Evolutionary conservation across 2,888 invertebrate genomes (phyloP).

Genomic region (Xestobium rufovillosum): DNA sequence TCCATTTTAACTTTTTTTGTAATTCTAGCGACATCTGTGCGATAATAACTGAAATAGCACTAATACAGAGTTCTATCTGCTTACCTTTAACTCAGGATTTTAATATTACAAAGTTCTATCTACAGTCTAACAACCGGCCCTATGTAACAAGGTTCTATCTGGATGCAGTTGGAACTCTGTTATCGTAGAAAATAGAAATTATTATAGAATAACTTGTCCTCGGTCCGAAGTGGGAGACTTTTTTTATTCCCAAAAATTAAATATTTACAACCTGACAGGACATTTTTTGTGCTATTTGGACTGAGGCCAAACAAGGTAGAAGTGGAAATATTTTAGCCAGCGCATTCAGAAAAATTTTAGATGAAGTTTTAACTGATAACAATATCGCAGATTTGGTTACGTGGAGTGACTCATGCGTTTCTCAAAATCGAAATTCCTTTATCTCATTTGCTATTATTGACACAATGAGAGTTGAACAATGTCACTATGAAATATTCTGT

Average conservation of each 20-base stretch:
- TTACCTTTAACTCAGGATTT: too few relatives aligned
- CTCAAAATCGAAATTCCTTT: conserved; percentile 20
- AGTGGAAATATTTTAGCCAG: conserved; percentile 21
- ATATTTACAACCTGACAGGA: conserved; percentile 20
- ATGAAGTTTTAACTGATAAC: conserved; percentile 17
- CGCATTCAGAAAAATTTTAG: conserved; percentile 20
- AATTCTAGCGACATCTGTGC: too few relatives aligned
- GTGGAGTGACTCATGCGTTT: conserved; percentile 24
- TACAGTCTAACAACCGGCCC: too few relatives aligned
- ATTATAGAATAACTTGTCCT: too few relatives aligned
- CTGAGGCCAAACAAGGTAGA: conserved; percentile 17
- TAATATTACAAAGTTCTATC: too few relatives aligned
- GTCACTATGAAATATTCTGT: conserved; percentile 22
- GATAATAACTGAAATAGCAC: too few relatives aligned
- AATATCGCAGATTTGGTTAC: conserved; percentile 21
- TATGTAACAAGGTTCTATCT: too few relatives aligned
- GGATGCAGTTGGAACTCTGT: too few relatives aligned
- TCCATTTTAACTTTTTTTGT: too few relatives aligned
- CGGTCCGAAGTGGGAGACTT: conserved; percentile 13
- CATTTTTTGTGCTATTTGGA: conserved; percentile 22
- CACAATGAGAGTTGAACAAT: conserved; percentile 19
- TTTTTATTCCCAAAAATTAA: conserved; percentile 19
- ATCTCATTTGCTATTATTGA: conserved; percentile 22
- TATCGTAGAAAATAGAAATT: too few relatives aligned
- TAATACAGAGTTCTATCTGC: too few relatives aligned